phyloP scores from a whole-genome alignment of 1,140 invertebrate genomes.

The Achroia grisella region DNA sequence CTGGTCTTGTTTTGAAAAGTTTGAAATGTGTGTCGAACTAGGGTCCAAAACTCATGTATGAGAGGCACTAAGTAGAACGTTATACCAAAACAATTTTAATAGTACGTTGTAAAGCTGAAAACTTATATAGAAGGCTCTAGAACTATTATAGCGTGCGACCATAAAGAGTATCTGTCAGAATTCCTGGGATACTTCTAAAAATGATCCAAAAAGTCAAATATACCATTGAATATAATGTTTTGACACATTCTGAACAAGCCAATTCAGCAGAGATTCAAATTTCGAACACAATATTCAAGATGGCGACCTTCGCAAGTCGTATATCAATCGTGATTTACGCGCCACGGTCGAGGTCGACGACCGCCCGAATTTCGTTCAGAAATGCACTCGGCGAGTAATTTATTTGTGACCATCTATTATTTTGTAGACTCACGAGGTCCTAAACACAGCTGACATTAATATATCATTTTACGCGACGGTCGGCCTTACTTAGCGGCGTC shows the following conservation, averaged over 20 bases:
- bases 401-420: constrained; percentile 73
- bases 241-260: constrained; percentile 43
- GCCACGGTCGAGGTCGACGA: constrained; percentile 67
- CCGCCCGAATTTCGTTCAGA: constrained; percentile 70
- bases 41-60: too few species aligned
- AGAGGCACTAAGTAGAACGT: too few species aligned
- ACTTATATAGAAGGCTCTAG: too few species aligned
- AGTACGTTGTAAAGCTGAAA: too few species aligned
- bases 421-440: constrained; percentile 72
- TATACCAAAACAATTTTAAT: too few species aligned
- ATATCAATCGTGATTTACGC: constrained; percentile 69
- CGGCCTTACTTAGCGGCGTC: constrained; percentile 32
- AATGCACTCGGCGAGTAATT: constrained; percentile 69
- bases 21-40: too few species aligned
- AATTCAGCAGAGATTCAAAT: constrained; percentile 61
- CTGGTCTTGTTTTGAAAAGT: too few species aligned
- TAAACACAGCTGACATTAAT: constrained; percentile 73
- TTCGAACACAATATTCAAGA: constrained; percentile 64
- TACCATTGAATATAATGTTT: background rate
- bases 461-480: constrained; percentile 71
- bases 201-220: too few species aligned
- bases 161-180: too few species aligned
- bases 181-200: too few species aligned
- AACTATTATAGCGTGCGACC: too few species aligned
- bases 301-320: constrained; percentile 65